Percentiles rank a stretch among this genome's conserved stretches.
These are phyloP conservation scores for Sapajus apella DNA, from an alignment of 2,113 vertebrate species.

Conservation along the genomic window DNA sequence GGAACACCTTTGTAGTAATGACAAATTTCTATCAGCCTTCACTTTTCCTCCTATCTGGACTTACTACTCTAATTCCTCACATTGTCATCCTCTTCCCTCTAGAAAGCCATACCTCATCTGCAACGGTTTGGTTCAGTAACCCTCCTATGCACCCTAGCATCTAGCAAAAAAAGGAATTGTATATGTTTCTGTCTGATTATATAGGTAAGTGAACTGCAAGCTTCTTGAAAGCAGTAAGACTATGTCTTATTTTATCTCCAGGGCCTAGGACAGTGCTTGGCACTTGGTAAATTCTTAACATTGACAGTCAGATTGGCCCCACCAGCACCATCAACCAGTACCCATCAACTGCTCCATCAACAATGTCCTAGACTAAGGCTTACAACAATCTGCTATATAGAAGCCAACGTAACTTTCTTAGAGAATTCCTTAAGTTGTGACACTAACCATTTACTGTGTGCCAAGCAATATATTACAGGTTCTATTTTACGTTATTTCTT, in stretches of 20 bases:
- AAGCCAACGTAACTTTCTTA: background rate
- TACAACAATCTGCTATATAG: background rate
- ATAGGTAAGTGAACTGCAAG: background rate
- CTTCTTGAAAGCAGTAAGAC: background rate
- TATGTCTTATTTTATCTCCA: background rate
- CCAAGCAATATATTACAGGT: background rate
- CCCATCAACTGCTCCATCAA: background rate
- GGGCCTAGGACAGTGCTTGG: background rate
- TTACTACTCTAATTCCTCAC: background rate
- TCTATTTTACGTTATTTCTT: conserved; percentile 13
- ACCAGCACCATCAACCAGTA: background rate
- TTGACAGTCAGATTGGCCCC: background rate
- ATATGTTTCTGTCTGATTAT: background rate
- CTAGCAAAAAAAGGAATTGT: background rate
- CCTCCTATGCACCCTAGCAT: background rate
- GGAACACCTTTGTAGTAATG: background rate
- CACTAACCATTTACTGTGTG: background rate
- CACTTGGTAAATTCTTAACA: background rate
- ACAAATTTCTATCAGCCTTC: background rate
- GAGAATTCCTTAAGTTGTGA: background rate
- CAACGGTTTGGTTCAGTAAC: background rate
- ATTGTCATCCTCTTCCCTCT: background rate
- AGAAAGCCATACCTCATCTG: background rate
- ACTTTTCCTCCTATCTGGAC: background rate
- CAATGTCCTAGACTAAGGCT: background rate